Evolutionary conservation across 2,113 vertebrate genomes (phyloP).

Genomic region (Brachirus orientalis): DNA sequence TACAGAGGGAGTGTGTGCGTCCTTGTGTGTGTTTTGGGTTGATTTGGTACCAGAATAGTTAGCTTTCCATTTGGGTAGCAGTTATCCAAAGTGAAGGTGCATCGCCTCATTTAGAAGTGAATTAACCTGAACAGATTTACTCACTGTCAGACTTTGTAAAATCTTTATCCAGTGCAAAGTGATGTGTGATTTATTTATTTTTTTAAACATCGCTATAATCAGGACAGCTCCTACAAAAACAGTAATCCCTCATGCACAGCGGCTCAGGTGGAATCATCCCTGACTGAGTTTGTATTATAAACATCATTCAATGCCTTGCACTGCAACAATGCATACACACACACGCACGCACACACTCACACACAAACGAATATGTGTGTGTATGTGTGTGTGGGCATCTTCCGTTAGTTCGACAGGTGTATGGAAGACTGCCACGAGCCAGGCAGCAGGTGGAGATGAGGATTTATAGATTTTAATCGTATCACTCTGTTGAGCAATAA

Average conservation of each 20-base stretch:
- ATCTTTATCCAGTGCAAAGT: not conserved
- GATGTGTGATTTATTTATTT: slow-evolving; percentile 12
- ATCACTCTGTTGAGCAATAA: slow-evolving; percentile 77
- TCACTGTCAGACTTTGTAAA: slow-evolving; percentile 1
- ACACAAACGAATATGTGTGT: not conserved
- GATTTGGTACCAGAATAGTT: slow-evolving; percentile 62
- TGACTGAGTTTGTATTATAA: slow-evolving; percentile 72
- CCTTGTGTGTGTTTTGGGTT: slow-evolving; percentile 72
- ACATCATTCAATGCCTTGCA: slow-evolving; percentile 42
- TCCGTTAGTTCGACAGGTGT: slow-evolving; percentile 76
- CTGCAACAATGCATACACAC: not conserved
- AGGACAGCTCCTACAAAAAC: slow-evolving; percentile 34
- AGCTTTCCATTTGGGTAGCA: slow-evolving; percentile 34
- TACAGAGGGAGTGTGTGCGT: slow-evolving; percentile 64
- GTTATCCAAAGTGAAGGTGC: slow-evolving; percentile 19
- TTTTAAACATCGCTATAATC: slow-evolving; percentile 25
- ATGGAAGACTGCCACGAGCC: slow-evolving; percentile 72
- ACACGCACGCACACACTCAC: slow-evolving; percentile 2
- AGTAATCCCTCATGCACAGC: slow-evolving; percentile 38
- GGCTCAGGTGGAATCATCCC: slow-evolving; percentile 36
- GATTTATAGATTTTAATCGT: slow-evolving; percentile 82
- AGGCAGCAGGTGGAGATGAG: slow-evolving; percentile 78
- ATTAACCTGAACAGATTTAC: slow-evolving; percentile 24
- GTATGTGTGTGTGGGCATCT: slow-evolving; percentile 33
- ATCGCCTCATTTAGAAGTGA: not conserved